Percentiles rank a stretch among this genome's conserved stretches.
These are phyloP conservation scores for Sciurus niger DNA, from an alignment of 2,113 vertebrate genomes.

Conservation along the genomic window DNA sequence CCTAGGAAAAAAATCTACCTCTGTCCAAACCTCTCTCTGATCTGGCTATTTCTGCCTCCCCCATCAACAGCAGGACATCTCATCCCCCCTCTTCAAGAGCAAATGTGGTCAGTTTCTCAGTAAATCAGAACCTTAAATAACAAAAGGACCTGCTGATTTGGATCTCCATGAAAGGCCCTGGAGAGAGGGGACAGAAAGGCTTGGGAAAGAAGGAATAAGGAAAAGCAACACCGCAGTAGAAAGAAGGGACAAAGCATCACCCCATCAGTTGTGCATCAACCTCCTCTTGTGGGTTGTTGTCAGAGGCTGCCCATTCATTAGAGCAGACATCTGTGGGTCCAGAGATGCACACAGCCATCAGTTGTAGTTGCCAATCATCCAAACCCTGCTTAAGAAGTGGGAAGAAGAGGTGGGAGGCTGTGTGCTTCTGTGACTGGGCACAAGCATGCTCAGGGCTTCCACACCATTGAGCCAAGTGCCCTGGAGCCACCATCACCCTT, in stretches of 20 bases:
- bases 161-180: background rate
- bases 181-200: background rate
- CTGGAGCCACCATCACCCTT: background rate
- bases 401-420: background rate
- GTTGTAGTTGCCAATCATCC: background rate
- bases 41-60: background rate
- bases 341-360: background rate
- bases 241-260: background rate
- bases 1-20: background rate
- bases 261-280: background rate
- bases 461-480: background rate
- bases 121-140: background rate
- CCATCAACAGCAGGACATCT: background rate
- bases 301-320: background rate
- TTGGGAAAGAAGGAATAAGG: background rate
- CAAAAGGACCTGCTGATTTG: background rate
- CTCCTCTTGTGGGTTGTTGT: background rate
- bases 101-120: background rate
- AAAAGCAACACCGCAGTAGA: background rate
- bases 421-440: background rate
- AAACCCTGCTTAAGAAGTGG: background rate
- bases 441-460: accelerated
- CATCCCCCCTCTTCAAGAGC: background rate
- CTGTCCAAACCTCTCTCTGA: background rate
- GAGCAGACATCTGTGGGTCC: background rate